These are phyloP conservation scores for Nansenia antarctica DNA, from an alignment of 2,113 vertebrate genomes.

Conservation along the genomic window DNA sequence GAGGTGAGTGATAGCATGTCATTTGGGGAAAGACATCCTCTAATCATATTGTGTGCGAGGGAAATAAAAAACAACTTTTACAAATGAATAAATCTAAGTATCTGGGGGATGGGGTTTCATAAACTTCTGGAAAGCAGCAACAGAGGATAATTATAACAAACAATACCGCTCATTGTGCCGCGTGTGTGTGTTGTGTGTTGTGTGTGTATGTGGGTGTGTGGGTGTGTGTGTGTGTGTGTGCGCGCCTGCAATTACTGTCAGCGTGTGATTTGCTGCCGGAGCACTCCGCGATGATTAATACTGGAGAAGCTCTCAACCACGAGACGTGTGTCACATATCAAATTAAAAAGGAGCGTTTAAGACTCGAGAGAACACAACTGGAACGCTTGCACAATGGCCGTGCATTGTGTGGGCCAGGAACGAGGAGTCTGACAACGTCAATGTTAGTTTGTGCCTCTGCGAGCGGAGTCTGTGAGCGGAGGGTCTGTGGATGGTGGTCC, in stretches of 20 bases:
- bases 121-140: too few species aligned
- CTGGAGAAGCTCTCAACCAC: conserved; percentile 55
- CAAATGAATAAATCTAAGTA: conserved; percentile 55
- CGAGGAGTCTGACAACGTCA: too few species aligned
- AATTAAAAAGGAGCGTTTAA: conserved; percentile 50
- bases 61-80: conserved; percentile 56
- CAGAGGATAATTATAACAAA: conserved; percentile 54
- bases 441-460: conserved; percentile 13
- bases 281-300: conserved; percentile 56
- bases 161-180: conserved; percentile 62
- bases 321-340: conserved; percentile 62
- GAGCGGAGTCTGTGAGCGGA: conserved; percentile 6
- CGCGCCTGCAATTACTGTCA: conserved; percentile 59
- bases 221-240: conserved; percentile 13
- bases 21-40: conserved; percentile 31
- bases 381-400: too few species aligned
- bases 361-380: too few species aligned
- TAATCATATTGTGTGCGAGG: conserved; percentile 34
- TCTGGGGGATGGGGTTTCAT: conserved; percentile 51
- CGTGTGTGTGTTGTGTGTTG: too few species aligned
- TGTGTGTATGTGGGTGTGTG: too few species aligned
- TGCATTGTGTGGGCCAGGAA: too few species aligned
- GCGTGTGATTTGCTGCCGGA: conserved; percentile 41
- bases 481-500: neutral
- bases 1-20: conserved; percentile 45